phyloP scores from a whole-genome alignment of 2,797 vertebrate genomes.

The Petrocephalus sullivani region DNA sequence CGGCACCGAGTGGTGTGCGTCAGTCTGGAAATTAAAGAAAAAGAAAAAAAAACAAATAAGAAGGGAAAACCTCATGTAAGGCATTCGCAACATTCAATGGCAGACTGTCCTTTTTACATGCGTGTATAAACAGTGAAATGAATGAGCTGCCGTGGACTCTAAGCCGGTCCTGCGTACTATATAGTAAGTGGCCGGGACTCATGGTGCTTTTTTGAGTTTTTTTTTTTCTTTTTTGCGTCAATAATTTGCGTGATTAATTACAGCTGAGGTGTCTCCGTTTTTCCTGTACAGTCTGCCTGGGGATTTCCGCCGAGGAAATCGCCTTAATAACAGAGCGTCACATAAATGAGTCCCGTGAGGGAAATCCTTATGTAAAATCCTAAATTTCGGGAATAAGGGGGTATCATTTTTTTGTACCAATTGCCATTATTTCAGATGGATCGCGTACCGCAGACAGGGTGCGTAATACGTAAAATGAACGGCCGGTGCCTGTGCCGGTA shows the following conservation, averaged over 20 bases:
- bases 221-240: not conserved
- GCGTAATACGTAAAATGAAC: not conserved
- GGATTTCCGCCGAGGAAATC: not conserved
- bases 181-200: not conserved
- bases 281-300: not conserved
- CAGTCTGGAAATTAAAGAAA: slow-evolving; percentile 41
- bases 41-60: slow-evolving; percentile 32
- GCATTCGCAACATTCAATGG: slow-evolving; percentile 85
- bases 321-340: not conserved
- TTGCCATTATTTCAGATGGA: not conserved
- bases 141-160: slow-evolving; percentile 30
- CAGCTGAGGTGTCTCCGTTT: not conserved
- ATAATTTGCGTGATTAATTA: not conserved
- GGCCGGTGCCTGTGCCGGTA: not conserved
- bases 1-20: slow-evolving; percentile 63
- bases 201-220: not conserved
- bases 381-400: not conserved
- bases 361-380: not conserved
- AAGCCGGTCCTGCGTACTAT: not conserved
- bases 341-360: not conserved
- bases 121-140: slow-evolving; percentile 63
- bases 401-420: not conserved
- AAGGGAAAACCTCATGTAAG: slow-evolving; percentile 65
- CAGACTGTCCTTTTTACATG: slow-evolving; percentile 79
- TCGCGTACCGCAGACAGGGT: not conserved